Evolutionary conservation across 30 jellyfish, hydroid and myxozoan genomes (phyloP).

Genomic region (Aurelia sp.): DNA sequence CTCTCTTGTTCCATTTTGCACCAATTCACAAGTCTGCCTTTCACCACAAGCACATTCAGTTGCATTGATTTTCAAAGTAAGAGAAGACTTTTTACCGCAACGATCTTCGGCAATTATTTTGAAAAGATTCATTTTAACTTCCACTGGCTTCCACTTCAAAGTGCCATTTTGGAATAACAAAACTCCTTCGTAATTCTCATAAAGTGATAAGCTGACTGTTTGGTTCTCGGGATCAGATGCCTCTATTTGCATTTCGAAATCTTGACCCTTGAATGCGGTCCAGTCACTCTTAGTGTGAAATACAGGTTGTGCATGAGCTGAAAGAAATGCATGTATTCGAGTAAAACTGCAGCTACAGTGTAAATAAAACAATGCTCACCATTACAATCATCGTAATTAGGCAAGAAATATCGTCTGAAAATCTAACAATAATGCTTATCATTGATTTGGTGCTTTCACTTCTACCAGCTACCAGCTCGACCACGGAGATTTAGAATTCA

Average conservation of each 20-base stretch:
- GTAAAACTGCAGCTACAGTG: no score
- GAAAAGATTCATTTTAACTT: conserved; percentile 11
- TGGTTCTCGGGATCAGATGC: conserved; percentile 89
- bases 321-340: not conserved
- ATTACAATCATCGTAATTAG: no score
- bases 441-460: no score
- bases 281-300: conserved; percentile 13
- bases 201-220: conserved; percentile 39
- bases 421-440: no score
- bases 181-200: conserved; percentile 65
- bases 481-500: no score
- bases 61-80: conserved; percentile 27
- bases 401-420: no score
- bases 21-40: conserved; percentile 40
- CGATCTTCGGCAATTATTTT: conserved; percentile 54
- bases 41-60: conserved; percentile 64
- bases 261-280: conserved; percentile 48
- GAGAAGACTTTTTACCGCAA: conserved; percentile 58
- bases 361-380: no score
- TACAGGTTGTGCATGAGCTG: conserved; percentile 70
- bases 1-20: conserved; percentile 20
- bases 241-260: conserved; percentile 29
- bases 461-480: no score
- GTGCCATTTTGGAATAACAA: conserved; percentile 55
- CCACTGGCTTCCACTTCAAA: conserved; percentile 53